phyloP scores from a whole-genome alignment of 30 jellyfish, hydroid and myxozoan genomes.

The Catostylus mosaicus region DNA sequence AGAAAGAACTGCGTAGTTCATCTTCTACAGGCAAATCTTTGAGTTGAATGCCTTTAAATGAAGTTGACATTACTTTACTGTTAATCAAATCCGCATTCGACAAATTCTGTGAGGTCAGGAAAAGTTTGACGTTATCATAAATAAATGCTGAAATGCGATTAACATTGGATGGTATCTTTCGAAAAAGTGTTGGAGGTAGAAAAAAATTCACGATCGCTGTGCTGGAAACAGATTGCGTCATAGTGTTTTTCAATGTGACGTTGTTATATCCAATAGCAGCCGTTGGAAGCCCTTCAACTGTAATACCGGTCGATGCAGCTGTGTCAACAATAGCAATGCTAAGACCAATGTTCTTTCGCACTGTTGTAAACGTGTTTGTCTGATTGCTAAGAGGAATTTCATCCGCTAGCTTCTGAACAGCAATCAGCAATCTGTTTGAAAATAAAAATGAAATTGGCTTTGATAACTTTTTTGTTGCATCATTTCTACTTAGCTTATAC shows the following conservation, averaged over 20 bases:
- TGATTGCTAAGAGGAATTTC: conserved; percentile 9
- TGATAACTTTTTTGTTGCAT: too few species aligned
- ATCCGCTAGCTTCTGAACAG: conserved; percentile 46
- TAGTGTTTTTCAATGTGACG: conserved; percentile 15
- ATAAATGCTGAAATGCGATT: conserved; percentile 40
- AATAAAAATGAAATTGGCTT: too few species aligned
- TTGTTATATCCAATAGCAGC: conserved; percentile 5
- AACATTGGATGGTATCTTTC: neutral
- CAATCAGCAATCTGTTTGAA: conserved; percentile 5
- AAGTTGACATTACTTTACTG: conserved; percentile 59
- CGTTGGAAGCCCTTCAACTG: conserved; percentile 5
- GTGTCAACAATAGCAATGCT: conserved; percentile 11
- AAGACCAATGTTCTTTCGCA: conserved; percentile 21
- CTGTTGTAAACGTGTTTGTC: conserved; percentile 16
- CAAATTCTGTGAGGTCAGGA: conserved; percentile 10
- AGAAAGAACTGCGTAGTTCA: conserved; percentile 29
- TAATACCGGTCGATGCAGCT: neutral
- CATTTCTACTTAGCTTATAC: too few species aligned
- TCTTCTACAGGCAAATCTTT: conserved; percentile 28
- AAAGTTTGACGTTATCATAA: conserved; percentile 46
- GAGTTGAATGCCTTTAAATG: conserved; percentile 34
- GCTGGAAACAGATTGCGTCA: neutral
- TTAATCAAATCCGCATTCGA: conserved; percentile 25
- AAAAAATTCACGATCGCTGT: conserved; percentile 24
- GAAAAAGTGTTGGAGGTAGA: conserved; percentile 51